phyloP scores from a whole-genome alignment of 2,888 invertebrate species.

The Hirtodrosophila cameraria region DNA sequence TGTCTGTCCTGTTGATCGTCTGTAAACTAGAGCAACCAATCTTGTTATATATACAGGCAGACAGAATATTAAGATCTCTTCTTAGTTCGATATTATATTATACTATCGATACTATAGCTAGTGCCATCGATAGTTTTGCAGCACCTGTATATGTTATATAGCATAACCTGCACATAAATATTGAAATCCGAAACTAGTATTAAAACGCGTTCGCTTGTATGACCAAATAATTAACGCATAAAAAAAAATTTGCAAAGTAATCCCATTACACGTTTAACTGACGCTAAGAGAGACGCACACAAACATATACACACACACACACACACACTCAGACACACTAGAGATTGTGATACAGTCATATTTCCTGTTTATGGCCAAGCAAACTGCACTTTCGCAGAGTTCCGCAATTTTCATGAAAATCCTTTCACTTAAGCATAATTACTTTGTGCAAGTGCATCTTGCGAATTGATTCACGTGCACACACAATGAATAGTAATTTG shows the following conservation, averaged over 20 bases:
- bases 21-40: too few relatives aligned
- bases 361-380: constrained; percentile 40
- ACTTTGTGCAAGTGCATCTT: constrained; percentile 20
- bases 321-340: constrained; percentile 11
- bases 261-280: constrained; percentile 9
- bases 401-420: constrained; percentile 45
- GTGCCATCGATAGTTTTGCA: too few relatives aligned
- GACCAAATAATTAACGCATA: constrained; percentile 36
- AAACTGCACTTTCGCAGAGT: constrained; percentile 34
- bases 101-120: too few relatives aligned
- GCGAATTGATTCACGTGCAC: constrained; percentile 9
- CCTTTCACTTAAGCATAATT: constrained; percentile 45
- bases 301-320: constrained; percentile 22
- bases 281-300: too few relatives aligned
- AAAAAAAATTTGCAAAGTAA: constrained; percentile 11
- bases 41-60: too few relatives aligned
- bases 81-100: too few relatives aligned
- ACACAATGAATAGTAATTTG: constrained; percentile 7
- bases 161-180: background rate
- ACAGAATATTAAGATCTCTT: too few relatives aligned
- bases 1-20: too few relatives aligned
- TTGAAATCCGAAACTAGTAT: constrained; percentile 24
- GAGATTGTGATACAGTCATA: too few relatives aligned
- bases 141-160: background rate
- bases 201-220: constrained; percentile 27